Evolutionary conservation across 2,888 invertebrate species (phyloP), one percentile per base, ranked within the genome.

Genomic region (Oligia strigilis): DNA sequence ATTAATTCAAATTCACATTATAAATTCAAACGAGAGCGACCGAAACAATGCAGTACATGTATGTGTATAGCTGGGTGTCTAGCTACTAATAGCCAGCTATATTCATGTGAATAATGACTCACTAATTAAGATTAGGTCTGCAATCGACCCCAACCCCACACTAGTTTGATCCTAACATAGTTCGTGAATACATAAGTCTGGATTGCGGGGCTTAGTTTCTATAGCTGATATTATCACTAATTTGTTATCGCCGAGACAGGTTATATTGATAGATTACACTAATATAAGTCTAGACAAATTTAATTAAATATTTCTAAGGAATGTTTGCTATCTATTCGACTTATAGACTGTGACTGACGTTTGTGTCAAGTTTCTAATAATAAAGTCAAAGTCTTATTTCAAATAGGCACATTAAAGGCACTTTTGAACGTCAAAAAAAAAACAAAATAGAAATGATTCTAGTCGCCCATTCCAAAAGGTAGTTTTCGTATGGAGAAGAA

Each of bases 1-100:
- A 87, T 88, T 76, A 78, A 88, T 88, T 78, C 80, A 77, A 78
- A 81, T 81, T 70, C 75, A 70, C 60, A 85, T 87, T 87, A 88
- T 78, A 77, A 78, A 85, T 85, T 82, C 78, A 75, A 78, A 86
- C 80, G 78, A 87, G 72, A 79, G 69, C 36, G 52, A 70, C 83
- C 70, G 81, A 73, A 78, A 89, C 80, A 81, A 84, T 87, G 78
- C 74, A 75, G 17, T 62, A 66, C 49, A 49, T 49, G 49, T 75
- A 72, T 71, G 43, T 66, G 52, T 66, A 65, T 46, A 75, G 46
- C 11, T 29, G 29, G 29, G 29, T 29, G 29, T 29, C 29, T 64
- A 75, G 46, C 14, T 36, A 17, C 23, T 40, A 71, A 17, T 40
- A 58, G 65, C 40, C 13, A 55, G 49, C 9, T 66, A n/a, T 82